Base-by-base conservation (phyloP, 2,888 invertebrate species). In the Venustoraphidia nigricollis region DNA sequence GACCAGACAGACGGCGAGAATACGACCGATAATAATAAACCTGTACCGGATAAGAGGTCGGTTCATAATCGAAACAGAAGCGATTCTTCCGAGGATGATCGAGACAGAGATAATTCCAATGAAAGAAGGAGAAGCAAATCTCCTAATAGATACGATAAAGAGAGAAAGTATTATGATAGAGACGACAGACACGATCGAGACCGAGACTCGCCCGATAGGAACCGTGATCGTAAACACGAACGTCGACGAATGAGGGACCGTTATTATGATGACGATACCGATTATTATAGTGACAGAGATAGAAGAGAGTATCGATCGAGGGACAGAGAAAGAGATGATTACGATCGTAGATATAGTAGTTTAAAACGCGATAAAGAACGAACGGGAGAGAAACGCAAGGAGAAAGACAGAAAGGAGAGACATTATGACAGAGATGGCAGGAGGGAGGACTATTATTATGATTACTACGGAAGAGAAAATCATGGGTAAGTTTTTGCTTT, bases 221-320 rank as follows among this genome's bases (percentile, higher is more conserved):
- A 58, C 38, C 56, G 61, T n/a, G 60, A 62, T 41, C 60, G 61
- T 46, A 58, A 58, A 50, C 55, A 58, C 49, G 62, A 63, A 11
- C 53, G 57, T 45, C 50, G 70, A 36, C 62, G 65, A 56, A 59
- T 62, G 36, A 65, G 69, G 48, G 65, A 68, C 52, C 70, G 67
- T 47, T 64, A 73, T 47, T 79, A 79, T 61, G 81, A 82, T 53
- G 81, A 82, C 49, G 81, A 80, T 56, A 76, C 77, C 3, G 78
- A 80, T 61, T 79, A 77, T 63, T 79, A 76, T 61, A 81, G 81
- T 57, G 81, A 82, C 61, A 70, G 75, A 50, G 79, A 79, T 53
- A 68, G 71, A 51, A 73, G 72, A 39, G 69, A 70, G 54, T 68
- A 73, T 45, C 55, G 60, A 36, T 60, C 62, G 48, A 60, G 62